Evolutionary conservation across 2,888 invertebrate species (phyloP).

Genomic region (Scaptomyza caliginosa): DNA sequence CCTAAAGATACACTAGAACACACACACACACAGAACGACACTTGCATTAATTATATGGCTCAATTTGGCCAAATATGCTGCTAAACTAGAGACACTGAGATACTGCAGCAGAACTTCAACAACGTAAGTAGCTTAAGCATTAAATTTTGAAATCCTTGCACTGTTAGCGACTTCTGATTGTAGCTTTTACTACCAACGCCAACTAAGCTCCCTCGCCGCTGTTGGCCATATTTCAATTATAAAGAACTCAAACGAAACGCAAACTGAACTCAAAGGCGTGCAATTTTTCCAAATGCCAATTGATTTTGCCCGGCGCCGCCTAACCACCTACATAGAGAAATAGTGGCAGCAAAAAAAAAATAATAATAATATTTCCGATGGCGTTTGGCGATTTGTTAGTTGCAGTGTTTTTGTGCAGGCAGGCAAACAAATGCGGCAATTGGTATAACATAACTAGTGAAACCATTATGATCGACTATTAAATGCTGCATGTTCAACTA

Average conservation of each 20-base stretch:
- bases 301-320: slow-evolving; percentile 61
- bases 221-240: slow-evolving; percentile 69
- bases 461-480: slow-evolving; percentile 4
- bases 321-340: slow-evolving; percentile 18
- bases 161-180: not conserved
- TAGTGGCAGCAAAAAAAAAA: not conserved
- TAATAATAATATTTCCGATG: slow-evolving; percentile 49
- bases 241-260: slow-evolving; percentile 60
- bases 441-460: slow-evolving; percentile 32
- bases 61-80: slow-evolving; percentile 26
- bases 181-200: not conserved
- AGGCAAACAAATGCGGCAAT: slow-evolving; percentile 56
- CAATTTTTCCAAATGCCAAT: slow-evolving; percentile 75
- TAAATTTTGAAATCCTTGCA: slow-evolving; percentile 11
- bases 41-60: slow-evolving; percentile 71
- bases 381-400: slow-evolving; percentile 62
- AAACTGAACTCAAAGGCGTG: slow-evolving; percentile 67
- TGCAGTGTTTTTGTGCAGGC: slow-evolving; percentile 46
- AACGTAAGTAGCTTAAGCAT: slow-evolving; percentile 27
- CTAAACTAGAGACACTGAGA: not conserved
- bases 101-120: slow-evolving; percentile 36
- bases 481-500: slow-evolving; percentile 4
- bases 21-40: slow-evolving; percentile 30
- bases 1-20: slow-evolving; percentile 31
- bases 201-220: not conserved